Evolutionary conservation across 2,797 vertebrate genomes (phyloP).

Genomic region (Petrocephalus schoutedeni): DNA sequence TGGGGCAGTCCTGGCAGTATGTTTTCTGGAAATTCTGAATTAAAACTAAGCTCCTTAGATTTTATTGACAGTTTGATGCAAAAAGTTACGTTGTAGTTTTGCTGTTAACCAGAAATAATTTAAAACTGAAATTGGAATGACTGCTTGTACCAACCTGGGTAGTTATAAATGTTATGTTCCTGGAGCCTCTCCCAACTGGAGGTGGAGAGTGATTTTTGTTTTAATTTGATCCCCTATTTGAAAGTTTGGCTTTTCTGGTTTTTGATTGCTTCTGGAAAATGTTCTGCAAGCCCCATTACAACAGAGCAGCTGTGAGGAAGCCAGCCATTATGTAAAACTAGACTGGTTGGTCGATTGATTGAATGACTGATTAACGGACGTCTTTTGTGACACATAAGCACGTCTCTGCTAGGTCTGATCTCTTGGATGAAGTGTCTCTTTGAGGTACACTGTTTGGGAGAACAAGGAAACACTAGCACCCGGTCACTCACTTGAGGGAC

Average conservation of each 20-base stretch:
- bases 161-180: neutral
- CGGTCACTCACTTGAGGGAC: neutral
- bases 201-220: neutral
- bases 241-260: neutral
- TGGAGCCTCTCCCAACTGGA: neutral
- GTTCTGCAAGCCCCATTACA: neutral
- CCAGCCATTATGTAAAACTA: neutral
- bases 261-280: slow-evolving; percentile 2
- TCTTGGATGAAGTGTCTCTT: neutral
- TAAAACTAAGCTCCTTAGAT: slow-evolving; percentile 2
- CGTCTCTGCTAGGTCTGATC: neutral
- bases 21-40: slow-evolving; percentile 2
- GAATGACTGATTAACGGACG: neutral
- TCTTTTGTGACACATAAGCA: neutral
- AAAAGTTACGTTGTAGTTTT: slow-evolving; percentile 4
- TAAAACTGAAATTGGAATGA: neutral
- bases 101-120: slow-evolving; percentile 8
- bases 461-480: neutral
- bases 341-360: slow-evolving; percentile 6
- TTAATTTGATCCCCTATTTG: neutral
- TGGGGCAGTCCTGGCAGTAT: slow-evolving; percentile 7
- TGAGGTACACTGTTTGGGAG: neutral
- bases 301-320: neutral
- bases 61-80: slow-evolving; percentile 13
- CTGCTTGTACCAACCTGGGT: neutral